phyloP scores from a whole-genome alignment of 2,113 vertebrate genomes.

The Leptosomus discolor region DNA sequence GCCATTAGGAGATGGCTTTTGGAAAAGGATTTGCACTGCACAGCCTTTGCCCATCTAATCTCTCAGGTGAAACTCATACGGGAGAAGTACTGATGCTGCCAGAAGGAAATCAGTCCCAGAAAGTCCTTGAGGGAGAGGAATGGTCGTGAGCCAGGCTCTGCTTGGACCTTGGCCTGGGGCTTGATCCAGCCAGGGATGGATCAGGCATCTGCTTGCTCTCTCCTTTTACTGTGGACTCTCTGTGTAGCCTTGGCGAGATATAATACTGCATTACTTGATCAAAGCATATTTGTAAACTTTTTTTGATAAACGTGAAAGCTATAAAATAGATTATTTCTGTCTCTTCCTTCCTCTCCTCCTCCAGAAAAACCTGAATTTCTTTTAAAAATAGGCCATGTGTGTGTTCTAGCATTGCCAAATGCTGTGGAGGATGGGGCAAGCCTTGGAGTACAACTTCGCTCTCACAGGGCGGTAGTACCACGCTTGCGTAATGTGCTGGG shows the following conservation, averaged over 20 bases:
- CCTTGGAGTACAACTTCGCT: not conserved
- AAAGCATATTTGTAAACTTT: not conserved
- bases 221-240: not conserved
- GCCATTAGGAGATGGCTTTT: not conserved
- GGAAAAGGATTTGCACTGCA: not conserved
- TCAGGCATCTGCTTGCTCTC: not conserved
- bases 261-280: not conserved
- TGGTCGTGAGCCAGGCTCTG: not conserved
- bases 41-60: not conserved
- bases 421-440: not conserved
- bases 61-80: not conserved
- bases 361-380: not conserved
- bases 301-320: not conserved
- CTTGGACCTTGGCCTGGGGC: slow-evolving; percentile 9
- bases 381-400: accelerated
- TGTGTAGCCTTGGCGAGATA: not conserved
- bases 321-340: not conserved
- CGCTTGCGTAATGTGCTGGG: not conserved
- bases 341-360: not conserved
- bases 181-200: not conserved
- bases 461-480: not conserved
- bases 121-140: slow-evolving; percentile 1
- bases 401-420: not conserved
- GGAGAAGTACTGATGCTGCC: not conserved
- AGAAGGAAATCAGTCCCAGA: not conserved